Evolutionary conservation across 2,888 invertebrate species (phyloP), one percentile per base, ranked within the genome.

Genomic region (Caenorhabditis virilis): DNA sequence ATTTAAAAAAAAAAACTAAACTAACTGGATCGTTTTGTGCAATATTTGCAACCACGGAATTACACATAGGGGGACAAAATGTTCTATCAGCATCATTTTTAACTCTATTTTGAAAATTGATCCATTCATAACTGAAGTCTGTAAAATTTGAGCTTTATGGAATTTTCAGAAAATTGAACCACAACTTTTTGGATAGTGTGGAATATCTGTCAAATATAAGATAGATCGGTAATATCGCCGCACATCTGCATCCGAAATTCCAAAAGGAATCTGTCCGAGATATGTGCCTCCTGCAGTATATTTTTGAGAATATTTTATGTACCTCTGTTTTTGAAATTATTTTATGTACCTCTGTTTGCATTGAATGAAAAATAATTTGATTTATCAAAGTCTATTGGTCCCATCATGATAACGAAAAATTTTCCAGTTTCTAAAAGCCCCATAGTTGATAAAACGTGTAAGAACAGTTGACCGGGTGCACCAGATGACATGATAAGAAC

Each of bases 341-440:
- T 30, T 30, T 30, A 6, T 9, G 30, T 30, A 62, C 62, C 62
- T 54, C 63, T 16, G 20, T 63, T 63, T 0, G 49, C 41, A n/a
- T 57, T 63, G 35, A 57, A 63, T 13, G 26, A 15, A 18, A 57
- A 63, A 26, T 63, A 63, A 15, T 50, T 47, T 1, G 4, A n/a
- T 0, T 45, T 7, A 25, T 65, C 65, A 2, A 22, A 22, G 0
- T 52, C 48, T 2, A 65, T 4, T 6, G 59, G 33, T 16, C 53
- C 43, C 49, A 68, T 57, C 59, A 60, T 56, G 1, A 68, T 39
- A 22, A 68, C 54, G 36, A 68, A 60, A 25, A 57, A 64, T 18
- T 60, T 41, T 46, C 68, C 68, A n/a, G 68, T 57, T 18, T 68
- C 63, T 9, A 68, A 27, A 35, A 68, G 50, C 23, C 68, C 68